These are phyloP conservation scores for Bovichtus variegatus DNA, from an alignment of 2,797 vertebrate genomes.

Conservation along the genomic window DNA sequence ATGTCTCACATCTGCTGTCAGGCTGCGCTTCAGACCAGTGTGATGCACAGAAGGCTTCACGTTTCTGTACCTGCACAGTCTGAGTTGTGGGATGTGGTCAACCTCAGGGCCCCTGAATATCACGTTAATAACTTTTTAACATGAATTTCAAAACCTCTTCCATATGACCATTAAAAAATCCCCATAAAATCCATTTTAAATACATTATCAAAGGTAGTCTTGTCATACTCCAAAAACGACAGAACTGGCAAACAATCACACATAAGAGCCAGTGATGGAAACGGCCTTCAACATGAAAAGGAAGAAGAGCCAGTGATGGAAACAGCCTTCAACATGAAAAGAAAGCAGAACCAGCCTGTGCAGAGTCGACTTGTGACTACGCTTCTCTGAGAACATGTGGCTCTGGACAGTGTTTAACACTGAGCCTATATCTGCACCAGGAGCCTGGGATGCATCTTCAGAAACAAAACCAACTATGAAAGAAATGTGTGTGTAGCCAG, in stretches of 20 bases:
- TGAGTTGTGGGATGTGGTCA: not conserved
- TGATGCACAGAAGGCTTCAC: not conserved
- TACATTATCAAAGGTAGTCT: not conserved
- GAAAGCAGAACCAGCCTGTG: not conserved
- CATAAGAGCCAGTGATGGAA: not conserved
- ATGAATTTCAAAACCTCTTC: not conserved
- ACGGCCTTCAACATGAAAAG: too few species aligned
- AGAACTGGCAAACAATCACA: not conserved
- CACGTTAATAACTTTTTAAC: not conserved
- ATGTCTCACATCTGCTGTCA: slow-evolving; percentile 28
- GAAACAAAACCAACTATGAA: not conserved
- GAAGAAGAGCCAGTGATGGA: not conserved
- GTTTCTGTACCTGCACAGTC: not conserved
- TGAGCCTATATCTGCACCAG: not conserved
- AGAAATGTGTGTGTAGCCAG: not conserved
- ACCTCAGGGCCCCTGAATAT: not conserved
- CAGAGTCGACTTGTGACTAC: not conserved
- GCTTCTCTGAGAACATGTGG: slow-evolving; percentile 5
- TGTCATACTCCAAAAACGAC: not conserved
- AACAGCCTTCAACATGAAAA: not conserved
- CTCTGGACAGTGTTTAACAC: not conserved
- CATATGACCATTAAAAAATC: not conserved
- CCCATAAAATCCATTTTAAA: not conserved
- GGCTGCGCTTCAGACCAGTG: not conserved
- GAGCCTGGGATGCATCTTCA: not conserved